phyloP scores from a whole-genome alignment of 1,140 invertebrate species.

The Adoxophyes honmai region DNA sequence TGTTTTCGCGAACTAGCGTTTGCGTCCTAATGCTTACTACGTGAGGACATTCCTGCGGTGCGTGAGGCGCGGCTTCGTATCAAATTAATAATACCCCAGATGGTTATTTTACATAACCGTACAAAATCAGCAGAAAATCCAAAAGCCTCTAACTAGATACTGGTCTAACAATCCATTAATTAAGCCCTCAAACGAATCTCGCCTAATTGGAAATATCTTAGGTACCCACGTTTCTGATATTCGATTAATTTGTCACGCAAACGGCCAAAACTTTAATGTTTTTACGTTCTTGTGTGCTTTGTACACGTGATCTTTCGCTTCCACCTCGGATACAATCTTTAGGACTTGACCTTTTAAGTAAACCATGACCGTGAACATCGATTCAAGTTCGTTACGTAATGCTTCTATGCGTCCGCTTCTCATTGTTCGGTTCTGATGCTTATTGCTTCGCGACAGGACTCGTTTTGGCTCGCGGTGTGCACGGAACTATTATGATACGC shows the following conservation, averaged over 20 bases:
- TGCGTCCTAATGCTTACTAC: background rate
- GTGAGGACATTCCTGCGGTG: background rate
- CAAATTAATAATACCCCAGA: too few relatives aligned
- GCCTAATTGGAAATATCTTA: too few relatives aligned
- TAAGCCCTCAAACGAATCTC: too few relatives aligned
- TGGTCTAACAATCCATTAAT: too few relatives aligned
- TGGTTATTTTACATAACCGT: too few relatives aligned
- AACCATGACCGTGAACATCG: slow-evolving; percentile 14
- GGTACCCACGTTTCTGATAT: too few relatives aligned
- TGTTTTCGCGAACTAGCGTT: background rate
- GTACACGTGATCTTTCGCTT: slow-evolving; percentile 1
- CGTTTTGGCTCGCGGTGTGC: background rate
- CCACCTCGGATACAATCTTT: slow-evolving; percentile 9
- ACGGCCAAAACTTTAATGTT: too few relatives aligned
- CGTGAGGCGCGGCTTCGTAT: too few relatives aligned
- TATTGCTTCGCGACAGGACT: background rate
- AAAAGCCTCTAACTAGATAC: too few relatives aligned
- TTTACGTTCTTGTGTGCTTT: too few relatives aligned
- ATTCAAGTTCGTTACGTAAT: slow-evolving; percentile 13
- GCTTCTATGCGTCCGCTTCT: background rate
- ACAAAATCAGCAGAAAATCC: too few relatives aligned
- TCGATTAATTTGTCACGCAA: too few relatives aligned
- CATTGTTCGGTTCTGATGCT: background rate
- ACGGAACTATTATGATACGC: background rate
- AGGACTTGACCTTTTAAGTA: slow-evolving; percentile 13